phyloP scores from a whole-genome alignment of 2,888 invertebrate genomes.

The Anodontia alba region DNA sequence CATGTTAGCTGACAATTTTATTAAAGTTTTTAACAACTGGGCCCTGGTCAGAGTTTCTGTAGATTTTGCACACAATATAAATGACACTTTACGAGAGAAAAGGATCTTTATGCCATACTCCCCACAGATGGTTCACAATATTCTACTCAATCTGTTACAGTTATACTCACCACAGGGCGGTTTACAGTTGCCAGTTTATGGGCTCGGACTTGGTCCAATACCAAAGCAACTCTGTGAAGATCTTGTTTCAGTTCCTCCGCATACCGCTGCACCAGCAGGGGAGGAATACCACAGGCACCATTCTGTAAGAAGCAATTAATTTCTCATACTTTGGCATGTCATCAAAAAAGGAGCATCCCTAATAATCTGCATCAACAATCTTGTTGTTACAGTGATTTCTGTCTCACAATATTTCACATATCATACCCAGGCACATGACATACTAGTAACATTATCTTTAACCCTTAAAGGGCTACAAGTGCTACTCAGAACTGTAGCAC shows the following conservation, averaged over 20 bases:
- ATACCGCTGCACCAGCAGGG: conserved; percentile 83
- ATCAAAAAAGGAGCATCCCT: background rate
- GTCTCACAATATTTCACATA: background rate
- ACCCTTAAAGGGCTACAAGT: too few species aligned
- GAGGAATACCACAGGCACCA: conserved; percentile 84
- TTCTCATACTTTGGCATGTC: background rate
- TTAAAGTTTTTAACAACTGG: too few species aligned
- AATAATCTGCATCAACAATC: background rate
- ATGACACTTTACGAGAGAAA: too few species aligned
- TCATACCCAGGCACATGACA: too few species aligned
- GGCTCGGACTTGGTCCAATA: conserved; percentile 82
- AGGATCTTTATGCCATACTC: too few species aligned
- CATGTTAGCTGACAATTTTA: too few species aligned
- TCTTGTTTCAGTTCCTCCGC: conserved; percentile 83
- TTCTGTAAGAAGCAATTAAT: conserved; percentile 80
- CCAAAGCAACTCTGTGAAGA: conserved; percentile 80
- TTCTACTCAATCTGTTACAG: too few species aligned
- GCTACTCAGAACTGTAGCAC: too few species aligned
- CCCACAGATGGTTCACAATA: too few species aligned
- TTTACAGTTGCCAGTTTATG: conserved; percentile 77
- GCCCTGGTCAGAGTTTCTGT: too few species aligned
- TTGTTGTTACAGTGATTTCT: background rate
- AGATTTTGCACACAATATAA: too few species aligned
- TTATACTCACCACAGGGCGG: conserved; percentile 77
- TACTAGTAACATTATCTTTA: too few species aligned